Percentiles rank a stretch among this genome's conserved stretches.
Evolutionary conservation across 2,888 invertebrate species (phyloP).

Genomic region (Amblyteles armatorius): DNA sequence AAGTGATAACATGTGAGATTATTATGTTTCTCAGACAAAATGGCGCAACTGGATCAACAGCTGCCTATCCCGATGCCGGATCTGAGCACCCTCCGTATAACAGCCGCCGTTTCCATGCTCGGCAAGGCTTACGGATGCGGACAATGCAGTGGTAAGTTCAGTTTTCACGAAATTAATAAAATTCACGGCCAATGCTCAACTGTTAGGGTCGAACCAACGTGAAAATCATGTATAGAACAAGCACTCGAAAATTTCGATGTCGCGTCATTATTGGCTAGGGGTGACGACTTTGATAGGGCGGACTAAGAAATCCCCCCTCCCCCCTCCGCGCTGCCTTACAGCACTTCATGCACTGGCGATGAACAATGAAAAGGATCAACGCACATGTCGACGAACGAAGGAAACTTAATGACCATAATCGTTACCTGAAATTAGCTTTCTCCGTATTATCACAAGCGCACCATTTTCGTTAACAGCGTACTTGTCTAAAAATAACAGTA

Average conservation of each 20-base stretch:
- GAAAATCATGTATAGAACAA: neutral
- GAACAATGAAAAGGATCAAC: neutral
- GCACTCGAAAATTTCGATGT: neutral
- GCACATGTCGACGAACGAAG: neutral
- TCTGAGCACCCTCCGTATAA: constrained; percentile 85
- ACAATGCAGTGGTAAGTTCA: constrained; percentile 84
- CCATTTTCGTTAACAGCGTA: constrained; percentile 48
- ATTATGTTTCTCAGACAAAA: constrained; percentile 66
- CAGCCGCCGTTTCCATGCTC: constrained; percentile 86
- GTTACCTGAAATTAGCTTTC: neutral
- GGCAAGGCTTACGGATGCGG: constrained; percentile 86
- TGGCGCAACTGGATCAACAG: constrained; percentile 83
- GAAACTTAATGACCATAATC: constrained; percentile 31
- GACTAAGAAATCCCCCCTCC: neutral
- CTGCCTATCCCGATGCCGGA: constrained; percentile 85
- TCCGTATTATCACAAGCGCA: constrained; percentile 63
- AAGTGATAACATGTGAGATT: constrained; percentile 67
- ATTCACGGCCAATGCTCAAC: neutral
- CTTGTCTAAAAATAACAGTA: constrained; percentile 76
- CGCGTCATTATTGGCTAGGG: neutral
- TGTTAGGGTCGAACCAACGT: neutral
- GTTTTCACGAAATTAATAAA: constrained; percentile 9
- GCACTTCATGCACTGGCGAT: neutral
- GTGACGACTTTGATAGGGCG: constrained; percentile 7
- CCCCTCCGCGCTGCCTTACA: neutral